Conservation (phyloP, 2,113 vertebrate species). For the Noturus placidus region DNA sequence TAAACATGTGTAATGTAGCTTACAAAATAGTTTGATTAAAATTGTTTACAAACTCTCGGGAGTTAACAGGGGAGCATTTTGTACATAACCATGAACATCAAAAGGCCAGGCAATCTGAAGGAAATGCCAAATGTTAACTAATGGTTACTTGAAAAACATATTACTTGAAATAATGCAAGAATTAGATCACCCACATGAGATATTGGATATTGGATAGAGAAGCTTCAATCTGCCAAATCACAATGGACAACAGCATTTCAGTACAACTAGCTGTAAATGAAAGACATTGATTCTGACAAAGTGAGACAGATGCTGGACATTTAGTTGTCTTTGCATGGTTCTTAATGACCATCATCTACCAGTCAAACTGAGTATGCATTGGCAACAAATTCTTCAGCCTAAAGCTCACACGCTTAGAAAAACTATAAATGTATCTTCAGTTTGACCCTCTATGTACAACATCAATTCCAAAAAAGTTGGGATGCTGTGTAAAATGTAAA, state of each 20-base stretch:
- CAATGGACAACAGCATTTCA: neutral
- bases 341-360: too few species aligned
- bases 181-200: neutral
- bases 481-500: too few species aligned
- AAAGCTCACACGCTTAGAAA: neutral
- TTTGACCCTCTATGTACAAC: neutral
- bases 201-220: neutral
- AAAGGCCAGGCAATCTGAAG: neutral
- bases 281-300: conserved; percentile 6
- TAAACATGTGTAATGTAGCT: neutral
- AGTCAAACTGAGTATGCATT: neutral
- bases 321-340: neutral
- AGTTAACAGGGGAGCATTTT: neutral
- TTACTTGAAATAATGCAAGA: neutral
- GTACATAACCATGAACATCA: neutral
- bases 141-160: neutral
- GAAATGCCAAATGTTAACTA: neutral
- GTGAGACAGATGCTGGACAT: neutral
- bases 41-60: neutral
- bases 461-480: too few species aligned
- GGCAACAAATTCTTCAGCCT: neutral
- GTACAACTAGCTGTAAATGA: neutral
- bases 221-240: neutral
- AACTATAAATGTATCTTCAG: neutral
- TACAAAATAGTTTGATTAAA: neutral